A percentile compares a stretch with the other conserved stretches of the same genome.
Evolutionary conservation across 2,888 invertebrate species (phyloP).

Genomic region (Metopia argyrocephala): DNA sequence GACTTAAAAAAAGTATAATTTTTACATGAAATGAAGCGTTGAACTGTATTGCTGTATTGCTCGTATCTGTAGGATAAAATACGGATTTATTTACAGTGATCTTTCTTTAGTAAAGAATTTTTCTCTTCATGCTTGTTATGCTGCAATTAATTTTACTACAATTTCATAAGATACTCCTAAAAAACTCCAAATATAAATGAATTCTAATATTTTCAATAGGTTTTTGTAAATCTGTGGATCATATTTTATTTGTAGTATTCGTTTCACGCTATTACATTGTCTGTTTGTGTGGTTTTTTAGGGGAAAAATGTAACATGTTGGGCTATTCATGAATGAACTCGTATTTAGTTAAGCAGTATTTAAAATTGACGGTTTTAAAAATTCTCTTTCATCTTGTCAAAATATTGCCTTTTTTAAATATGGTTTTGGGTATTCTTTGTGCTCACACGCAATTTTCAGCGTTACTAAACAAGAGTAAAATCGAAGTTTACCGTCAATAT

Average conservation of each 20-base stretch:
- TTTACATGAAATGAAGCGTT: slow-evolving; percentile 40
- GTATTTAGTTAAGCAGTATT: too few relatives aligned
- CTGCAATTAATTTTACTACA: slow-evolving; percentile 75
- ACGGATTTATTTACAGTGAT: background rate
- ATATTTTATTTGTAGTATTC: slow-evolving; percentile 32
- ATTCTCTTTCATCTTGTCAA: too few relatives aligned
- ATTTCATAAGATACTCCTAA: slow-evolving; percentile 68
- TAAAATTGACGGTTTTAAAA: too few relatives aligned
- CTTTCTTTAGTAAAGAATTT: background rate
- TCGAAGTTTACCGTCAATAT: too few relatives aligned
- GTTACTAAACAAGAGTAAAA: too few relatives aligned
- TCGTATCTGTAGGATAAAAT: background rate
- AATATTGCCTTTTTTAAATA: too few relatives aligned
- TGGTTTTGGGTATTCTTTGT: too few relatives aligned
- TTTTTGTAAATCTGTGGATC: slow-evolving; percentile 52
- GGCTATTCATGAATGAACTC: background rate
- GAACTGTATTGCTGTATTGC: background rate
- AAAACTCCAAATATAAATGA: slow-evolving; percentile 10
- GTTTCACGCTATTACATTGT: background rate
- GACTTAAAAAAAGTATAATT: background rate
- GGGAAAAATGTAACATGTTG: background rate
- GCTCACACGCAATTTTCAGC: too few relatives aligned
- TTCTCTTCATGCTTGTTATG: slow-evolving; percentile 65
- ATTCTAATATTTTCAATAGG: background rate
- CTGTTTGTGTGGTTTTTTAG: slow-evolving; percentile 67